phyloP scores from a whole-genome alignment of 2,888 invertebrate species.

The Lasioglossum lativentre region DNA sequence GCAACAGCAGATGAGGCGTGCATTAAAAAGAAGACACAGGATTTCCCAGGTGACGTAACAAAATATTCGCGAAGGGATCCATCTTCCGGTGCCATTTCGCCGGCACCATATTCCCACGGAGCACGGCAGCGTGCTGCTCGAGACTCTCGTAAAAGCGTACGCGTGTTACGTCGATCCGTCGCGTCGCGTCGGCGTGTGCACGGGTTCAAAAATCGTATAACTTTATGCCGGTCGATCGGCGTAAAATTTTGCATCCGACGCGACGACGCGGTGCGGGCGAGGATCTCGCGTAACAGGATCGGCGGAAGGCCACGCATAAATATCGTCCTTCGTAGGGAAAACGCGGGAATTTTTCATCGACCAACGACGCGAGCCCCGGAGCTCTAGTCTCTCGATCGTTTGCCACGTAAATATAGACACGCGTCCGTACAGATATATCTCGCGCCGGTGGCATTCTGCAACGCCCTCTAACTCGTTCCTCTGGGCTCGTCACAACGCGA shows the following conservation, averaged over 20 bases:
- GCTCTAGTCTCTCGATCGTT: constrained; percentile 51
- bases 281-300: constrained; percentile 40
- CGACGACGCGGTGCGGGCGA: background rate
- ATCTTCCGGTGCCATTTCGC: background rate
- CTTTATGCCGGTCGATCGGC: constrained; percentile 10
- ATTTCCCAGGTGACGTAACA: background rate
- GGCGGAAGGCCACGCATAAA: constrained; percentile 55
- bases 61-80: background rate
- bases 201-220: constrained; percentile 8
- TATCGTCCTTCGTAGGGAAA: constrained; percentile 68
- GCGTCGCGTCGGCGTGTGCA: background rate
- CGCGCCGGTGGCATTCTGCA: constrained; percentile 17
- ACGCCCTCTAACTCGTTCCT: constrained; percentile 14
- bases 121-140: background rate
- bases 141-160: constrained; percentile 13
- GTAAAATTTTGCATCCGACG: constrained; percentile 8
- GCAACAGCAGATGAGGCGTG: background rate
- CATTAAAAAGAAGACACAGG: background rate
- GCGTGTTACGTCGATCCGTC: constrained; percentile 15
- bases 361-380: constrained; percentile 57
- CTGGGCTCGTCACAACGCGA: constrained; percentile 21
- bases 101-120: background rate
- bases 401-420: constrained; percentile 69
- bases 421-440: constrained; percentile 66
- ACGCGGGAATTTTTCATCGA: constrained; percentile 67